A percentile compares a stretch with the other conserved stretches of the same genome.
Evolutionary conservation across 1,140 invertebrate species (phyloP).

Genomic region (Xylocopa sonorina): DNA sequence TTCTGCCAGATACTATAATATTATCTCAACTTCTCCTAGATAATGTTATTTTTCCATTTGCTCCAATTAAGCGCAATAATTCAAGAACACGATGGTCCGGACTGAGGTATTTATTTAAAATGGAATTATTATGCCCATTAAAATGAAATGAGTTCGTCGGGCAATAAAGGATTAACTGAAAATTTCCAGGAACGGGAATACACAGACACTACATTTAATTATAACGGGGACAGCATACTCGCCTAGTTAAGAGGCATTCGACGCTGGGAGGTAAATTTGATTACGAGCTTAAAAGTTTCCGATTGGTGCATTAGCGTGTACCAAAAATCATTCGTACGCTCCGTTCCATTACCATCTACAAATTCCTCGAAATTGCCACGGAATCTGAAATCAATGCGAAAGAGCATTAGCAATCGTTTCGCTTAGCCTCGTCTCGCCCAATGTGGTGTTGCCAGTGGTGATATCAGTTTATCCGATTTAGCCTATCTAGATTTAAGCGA

Average conservation of each 20-base stretch:
- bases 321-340: too few relatives aligned
- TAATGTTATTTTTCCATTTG: not conserved
- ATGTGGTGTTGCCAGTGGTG: too few relatives aligned
- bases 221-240: too few relatives aligned
- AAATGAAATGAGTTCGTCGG: too few relatives aligned
- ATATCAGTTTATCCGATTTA: slow-evolving; percentile 30
- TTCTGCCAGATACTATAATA: not conserved
- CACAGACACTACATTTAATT: too few relatives aligned
- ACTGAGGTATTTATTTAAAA: too few relatives aligned
- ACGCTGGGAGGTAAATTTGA: not conserved
- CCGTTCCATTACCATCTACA: too few relatives aligned
- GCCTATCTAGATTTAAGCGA: slow-evolving; percentile 8
- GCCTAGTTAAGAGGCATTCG: not conserved
- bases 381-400: slow-evolving; percentile 8
- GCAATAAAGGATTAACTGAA: too few relatives aligned
- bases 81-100: too few relatives aligned
- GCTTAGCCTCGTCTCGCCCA: not conserved
- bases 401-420: slow-evolving; percentile 7
- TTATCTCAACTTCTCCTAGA: not conserved
- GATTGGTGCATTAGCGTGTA: not conserved
- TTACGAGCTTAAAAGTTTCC: not conserved
- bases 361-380: not conserved
- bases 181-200: too few relatives aligned
- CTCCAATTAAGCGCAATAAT: too few relatives aligned
- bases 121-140: too few relatives aligned